Evolutionary conservation across 2,888 invertebrate species (phyloP).

Genomic region (Crocallis elinguaria): DNA sequence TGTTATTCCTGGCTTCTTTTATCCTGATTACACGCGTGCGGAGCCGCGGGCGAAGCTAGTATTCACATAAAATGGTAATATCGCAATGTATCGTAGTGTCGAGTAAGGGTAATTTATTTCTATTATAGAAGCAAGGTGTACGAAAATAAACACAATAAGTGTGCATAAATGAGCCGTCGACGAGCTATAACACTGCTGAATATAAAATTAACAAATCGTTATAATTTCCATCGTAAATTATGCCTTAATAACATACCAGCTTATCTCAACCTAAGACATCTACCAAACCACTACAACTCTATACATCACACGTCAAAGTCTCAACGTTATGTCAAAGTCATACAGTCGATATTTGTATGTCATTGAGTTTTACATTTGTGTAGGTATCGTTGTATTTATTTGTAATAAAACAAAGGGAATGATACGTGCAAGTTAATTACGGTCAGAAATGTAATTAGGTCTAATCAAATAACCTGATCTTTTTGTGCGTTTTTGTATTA

Average conservation of each 20-base stretch:
- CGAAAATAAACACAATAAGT: conserved; percentile 29
- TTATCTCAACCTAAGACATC: conserved; percentile 78
- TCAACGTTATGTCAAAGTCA: conserved; percentile 26
- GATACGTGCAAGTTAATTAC: conserved; percentile 80
- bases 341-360: conserved; percentile 49
- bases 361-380: conserved; percentile 21
- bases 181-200: conserved; percentile 58
- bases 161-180: conserved; percentile 56
- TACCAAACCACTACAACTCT: conserved; percentile 42
- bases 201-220: conserved; percentile 80
- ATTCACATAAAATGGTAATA: not conserved
- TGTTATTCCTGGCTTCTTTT: too few species aligned
- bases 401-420: conserved; percentile 81
- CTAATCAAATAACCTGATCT: conserved; percentile 82
- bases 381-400: conserved; percentile 50
- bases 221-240: conserved; percentile 79
- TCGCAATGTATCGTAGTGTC: not conserved
- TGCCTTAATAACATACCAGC: conserved; percentile 74
- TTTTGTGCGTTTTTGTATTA: conserved; percentile 65
- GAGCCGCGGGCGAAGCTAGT: too few species aligned
- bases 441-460: conserved; percentile 80
- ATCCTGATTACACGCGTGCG: too few species aligned
- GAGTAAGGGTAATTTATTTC: conserved; percentile 1
- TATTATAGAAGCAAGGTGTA: conserved; percentile 10
- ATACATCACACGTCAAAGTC: conserved; percentile 9